These are phyloP conservation scores for Solea senegalensis DNA, from an alignment of 2,113 vertebrate species.

Conservation along the genomic window DNA sequence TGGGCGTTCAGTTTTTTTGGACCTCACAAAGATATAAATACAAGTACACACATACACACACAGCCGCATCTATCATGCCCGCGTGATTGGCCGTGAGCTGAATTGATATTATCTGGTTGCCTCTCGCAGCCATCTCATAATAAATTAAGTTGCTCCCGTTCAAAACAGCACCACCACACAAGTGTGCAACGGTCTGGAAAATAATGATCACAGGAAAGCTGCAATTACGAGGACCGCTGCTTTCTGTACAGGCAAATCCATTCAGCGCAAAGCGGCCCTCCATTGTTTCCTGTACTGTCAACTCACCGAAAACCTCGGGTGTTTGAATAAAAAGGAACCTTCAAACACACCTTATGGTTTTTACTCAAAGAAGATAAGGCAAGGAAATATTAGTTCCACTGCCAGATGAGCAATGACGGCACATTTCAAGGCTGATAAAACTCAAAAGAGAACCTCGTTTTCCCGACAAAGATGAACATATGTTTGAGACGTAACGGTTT, in stretches of 20 bases:
- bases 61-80: slow-evolving; percentile 20
- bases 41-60: no score
- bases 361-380: not conserved
- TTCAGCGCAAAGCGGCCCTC: no score
- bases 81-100: slow-evolving; percentile 33
- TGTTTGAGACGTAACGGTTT: not conserved
- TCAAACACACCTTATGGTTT: not conserved
- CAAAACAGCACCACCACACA: not conserved
- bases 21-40: no score
- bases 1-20: no score
- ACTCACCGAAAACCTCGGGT: no score
- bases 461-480: slow-evolving; percentile 5
- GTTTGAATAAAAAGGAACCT: not conserved
- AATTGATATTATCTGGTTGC: slow-evolving; percentile 47
- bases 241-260: no score
- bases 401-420: not conserved
- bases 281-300: no score
- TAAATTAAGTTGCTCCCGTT: slow-evolving; percentile 14
- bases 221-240: no score
- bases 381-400: not conserved
- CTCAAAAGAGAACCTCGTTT: not conserved
- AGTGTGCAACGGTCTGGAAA: not conserved
- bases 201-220: not conserved
- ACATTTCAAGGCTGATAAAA: not conserved
- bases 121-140: slow-evolving; percentile 20